These are phyloP conservation scores for Antheraea assamensis DNA, from an alignment of 2,888 invertebrate genomes.

Conservation along the genomic window DNA sequence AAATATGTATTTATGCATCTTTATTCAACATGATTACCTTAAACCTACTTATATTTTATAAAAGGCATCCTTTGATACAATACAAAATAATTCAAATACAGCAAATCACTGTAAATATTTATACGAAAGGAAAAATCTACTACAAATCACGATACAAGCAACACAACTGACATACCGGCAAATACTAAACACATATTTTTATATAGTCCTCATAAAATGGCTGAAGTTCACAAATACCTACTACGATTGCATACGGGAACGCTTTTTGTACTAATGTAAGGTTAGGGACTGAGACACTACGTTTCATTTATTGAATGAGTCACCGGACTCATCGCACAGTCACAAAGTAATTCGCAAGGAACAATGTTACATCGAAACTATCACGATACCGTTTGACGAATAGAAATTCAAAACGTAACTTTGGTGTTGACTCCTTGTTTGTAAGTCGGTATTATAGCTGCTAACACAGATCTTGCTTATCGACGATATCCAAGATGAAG, in stretches of 20 bases:
- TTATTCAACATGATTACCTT: conserved; percentile 60
- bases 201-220: conserved; percentile 57
- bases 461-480: background rate
- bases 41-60: conserved; percentile 76
- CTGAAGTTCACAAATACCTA: conserved; percentile 55
- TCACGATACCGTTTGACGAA: conserved; percentile 2
- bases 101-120: conserved; percentile 66
- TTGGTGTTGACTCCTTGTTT: conserved; percentile 52
- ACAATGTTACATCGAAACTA: conserved; percentile 1
- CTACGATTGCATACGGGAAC: conserved; percentile 65
- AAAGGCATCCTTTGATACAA: conserved; percentile 78
- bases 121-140: conserved; percentile 62
- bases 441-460: conserved; percentile 20
- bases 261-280: conserved; percentile 72
- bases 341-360: conserved; percentile 4
- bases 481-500: conserved; percentile 9
- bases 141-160: conserved; percentile 69
- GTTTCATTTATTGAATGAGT: conserved; percentile 33
- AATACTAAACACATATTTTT: conserved; percentile 58
- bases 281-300: conserved; percentile 54
- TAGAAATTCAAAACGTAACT: conserved; percentile 39
- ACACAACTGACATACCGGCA: conserved; percentile 57
- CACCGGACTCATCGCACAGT: background rate
- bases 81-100: conserved; percentile 59
- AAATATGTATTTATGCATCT: conserved; percentile 65